Evolutionary conservation across 1,140 invertebrate genomes (phyloP).

Genomic region (Platyscapa corneri): DNA sequence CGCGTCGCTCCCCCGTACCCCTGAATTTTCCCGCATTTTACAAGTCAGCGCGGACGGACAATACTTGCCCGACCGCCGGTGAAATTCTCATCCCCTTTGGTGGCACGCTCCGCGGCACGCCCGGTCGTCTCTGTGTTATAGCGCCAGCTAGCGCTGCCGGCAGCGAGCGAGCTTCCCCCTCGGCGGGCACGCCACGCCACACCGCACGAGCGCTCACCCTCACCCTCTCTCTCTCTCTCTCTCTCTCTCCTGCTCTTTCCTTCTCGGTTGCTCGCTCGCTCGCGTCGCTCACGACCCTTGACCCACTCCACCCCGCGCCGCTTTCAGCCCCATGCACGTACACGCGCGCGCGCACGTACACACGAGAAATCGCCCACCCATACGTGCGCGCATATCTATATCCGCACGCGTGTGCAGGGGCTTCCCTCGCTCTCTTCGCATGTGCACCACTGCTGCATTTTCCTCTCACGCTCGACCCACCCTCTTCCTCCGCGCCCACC

Average conservation of each 20-base stretch:
- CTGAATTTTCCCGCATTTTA: constrained; percentile 48
- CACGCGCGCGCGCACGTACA: not conserved
- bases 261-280: too few species aligned
- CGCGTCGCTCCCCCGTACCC: too few species aligned
- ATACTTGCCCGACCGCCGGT: constrained; percentile 64
- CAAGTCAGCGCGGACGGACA: constrained; percentile 58
- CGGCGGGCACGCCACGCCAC: constrained; percentile 53
- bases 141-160: constrained; percentile 62
- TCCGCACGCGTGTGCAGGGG: constrained; percentile 1
- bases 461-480: not conserved
- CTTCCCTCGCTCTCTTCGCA: constrained; percentile 6
- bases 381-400: not conserved
- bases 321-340: constrained; percentile 31
- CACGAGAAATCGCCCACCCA: too few species aligned
- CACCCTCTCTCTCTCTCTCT: constrained; percentile 43
- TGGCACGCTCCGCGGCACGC: constrained; percentile 75
- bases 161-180: constrained; percentile 63
- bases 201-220: constrained; percentile 48
- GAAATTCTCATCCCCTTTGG: constrained; percentile 74
- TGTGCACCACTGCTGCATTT: not conserved
- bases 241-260: constrained; percentile 14
- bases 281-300: constrained; percentile 50
- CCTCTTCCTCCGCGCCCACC: constrained; percentile 42
- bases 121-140: constrained; percentile 74
- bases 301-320: constrained; percentile 49